Conservation (phyloP, 2,888 invertebrate species). For the Meiosimyza decipiens region DNA sequence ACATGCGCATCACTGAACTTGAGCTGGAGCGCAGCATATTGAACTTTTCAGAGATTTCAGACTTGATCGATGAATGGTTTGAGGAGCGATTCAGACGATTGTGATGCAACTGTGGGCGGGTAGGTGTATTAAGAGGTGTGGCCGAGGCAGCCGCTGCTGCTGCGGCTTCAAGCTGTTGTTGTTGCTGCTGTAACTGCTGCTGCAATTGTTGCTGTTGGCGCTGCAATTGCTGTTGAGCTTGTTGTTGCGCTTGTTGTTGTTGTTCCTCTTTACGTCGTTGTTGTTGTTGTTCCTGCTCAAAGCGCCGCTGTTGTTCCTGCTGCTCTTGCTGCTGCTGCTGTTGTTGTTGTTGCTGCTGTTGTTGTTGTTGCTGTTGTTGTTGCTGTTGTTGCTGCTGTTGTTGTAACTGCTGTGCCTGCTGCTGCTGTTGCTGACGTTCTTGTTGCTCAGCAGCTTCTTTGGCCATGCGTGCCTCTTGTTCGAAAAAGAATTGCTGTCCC, state of each 20-base stretch:
- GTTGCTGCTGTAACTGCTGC: slow-evolving; percentile 61
- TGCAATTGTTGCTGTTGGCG: slow-evolving; percentile 69
- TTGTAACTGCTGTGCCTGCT: slow-evolving; percentile 68
- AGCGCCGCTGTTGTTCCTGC: slow-evolving; percentile 69
- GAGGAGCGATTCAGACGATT: slow-evolving; percentile 60
- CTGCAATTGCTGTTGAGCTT: slow-evolving; percentile 69
- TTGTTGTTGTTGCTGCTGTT: slow-evolving; percentile 66
- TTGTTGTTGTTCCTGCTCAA: slow-evolving; percentile 72
- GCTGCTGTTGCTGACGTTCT: slow-evolving; percentile 69
- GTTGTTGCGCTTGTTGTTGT: slow-evolving; percentile 64
- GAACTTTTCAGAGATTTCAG: slow-evolving; percentile 81
- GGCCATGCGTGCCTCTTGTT: slow-evolving; percentile 81
- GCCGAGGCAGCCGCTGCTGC: slow-evolving; percentile 44
- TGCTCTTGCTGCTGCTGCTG: slow-evolving; percentile 69
- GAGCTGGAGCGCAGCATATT: slow-evolving; percentile 80
- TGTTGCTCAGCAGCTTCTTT: slow-evolving; percentile 73
- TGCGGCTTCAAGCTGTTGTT: slow-evolving; percentile 62
- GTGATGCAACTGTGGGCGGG: slow-evolving; percentile 58
- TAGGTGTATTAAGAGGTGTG: slow-evolving; percentile 56
- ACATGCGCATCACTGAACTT: slow-evolving; percentile 75
- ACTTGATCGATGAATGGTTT: slow-evolving; percentile 68
- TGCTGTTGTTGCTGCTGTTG: slow-evolving; percentile 67
- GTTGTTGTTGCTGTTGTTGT: slow-evolving; percentile 66
- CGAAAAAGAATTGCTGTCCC: slow-evolving; percentile 82
- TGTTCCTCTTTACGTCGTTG: slow-evolving; percentile 67